Percentiles rank a stretch among this genome's conserved stretches.
These are phyloP conservation scores for Zaprionus taronus DNA, from an alignment of 1,140 invertebrate species.

Conservation along the genomic window DNA sequence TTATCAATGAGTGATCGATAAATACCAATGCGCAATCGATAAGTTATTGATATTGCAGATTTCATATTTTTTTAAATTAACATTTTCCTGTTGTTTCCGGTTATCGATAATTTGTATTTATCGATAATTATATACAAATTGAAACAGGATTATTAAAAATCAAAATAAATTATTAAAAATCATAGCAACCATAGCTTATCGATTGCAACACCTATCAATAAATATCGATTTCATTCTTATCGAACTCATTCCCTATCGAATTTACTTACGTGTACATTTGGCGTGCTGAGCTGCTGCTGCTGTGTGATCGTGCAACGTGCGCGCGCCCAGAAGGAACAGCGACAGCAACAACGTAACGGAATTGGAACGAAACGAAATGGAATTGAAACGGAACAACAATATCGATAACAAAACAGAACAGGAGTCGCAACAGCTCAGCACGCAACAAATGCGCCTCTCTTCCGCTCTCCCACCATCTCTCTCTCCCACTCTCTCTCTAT, in stretches of 20 bases:
- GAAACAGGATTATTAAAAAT: too few relatives aligned
- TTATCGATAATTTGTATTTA: too few relatives aligned
- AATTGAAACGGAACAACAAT: constrained; percentile 4
- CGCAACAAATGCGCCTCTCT: not conserved
- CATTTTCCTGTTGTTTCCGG: too few relatives aligned
- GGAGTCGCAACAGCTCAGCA: constrained; percentile 3
- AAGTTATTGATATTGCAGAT: too few relatives aligned
- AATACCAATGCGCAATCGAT: too few relatives aligned
- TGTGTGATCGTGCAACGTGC: constrained; percentile 6
- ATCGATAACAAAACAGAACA: not conserved
- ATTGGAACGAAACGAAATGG: constrained; percentile 4
- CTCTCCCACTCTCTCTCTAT: not conserved
- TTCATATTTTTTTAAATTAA: too few relatives aligned
- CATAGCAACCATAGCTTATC: too few relatives aligned
- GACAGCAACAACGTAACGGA: constrained; percentile 20
- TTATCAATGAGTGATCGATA: too few relatives aligned
- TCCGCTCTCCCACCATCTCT: not conserved
- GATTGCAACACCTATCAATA: not conserved
- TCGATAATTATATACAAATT: too few relatives aligned
- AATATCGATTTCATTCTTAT: constrained; percentile 14
- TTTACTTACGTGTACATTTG: constrained; percentile 62
- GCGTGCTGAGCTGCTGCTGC: constrained; percentile 55
- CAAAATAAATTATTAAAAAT: too few relatives aligned
- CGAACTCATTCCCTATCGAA: constrained; percentile 23
- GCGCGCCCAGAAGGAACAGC: constrained; percentile 3